These are phyloP conservation scores for Erebia palarica DNA, from an alignment of 2,888 invertebrate genomes.

Conservation along the genomic window DNA sequence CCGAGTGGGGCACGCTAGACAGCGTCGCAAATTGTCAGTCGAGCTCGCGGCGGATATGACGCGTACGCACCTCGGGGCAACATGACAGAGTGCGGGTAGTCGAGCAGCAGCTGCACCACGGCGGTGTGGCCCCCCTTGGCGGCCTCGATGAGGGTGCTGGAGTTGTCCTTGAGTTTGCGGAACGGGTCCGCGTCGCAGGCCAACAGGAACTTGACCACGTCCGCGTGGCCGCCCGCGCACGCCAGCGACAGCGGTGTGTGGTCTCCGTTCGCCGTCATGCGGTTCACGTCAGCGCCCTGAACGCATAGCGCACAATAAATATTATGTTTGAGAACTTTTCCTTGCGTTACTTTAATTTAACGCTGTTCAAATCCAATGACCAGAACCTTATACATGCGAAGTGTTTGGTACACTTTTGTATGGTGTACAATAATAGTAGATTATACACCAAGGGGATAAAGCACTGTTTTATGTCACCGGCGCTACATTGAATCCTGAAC, in stretches of 20 bases:
- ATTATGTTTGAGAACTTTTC: no score
- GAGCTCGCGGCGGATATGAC: neutral
- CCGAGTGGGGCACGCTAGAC: no score
- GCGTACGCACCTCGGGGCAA: slow-evolving; percentile 78
- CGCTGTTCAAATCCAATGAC: no score
- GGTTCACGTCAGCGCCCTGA: slow-evolving; percentile 76
- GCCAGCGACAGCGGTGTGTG: slow-evolving; percentile 98
- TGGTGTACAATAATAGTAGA: no score
- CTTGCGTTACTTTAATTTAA: no score
- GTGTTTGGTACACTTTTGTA: no score
- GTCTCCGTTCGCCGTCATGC: slow-evolving; percentile 95
- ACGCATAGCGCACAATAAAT: neutral
- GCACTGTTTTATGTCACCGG: no score
- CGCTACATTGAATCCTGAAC: no score
- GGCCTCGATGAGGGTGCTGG: slow-evolving; percentile 99
- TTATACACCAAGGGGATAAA: no score
- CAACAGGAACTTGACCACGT: slow-evolving; percentile 95
- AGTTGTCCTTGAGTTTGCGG: slow-evolving; percentile 98
- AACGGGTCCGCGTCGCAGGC: slow-evolving; percentile 96
- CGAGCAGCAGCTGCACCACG: slow-evolving; percentile 96
- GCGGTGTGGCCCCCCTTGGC: slow-evolving; percentile 98
- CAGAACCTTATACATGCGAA: no score
- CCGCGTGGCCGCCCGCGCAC: slow-evolving; percentile 97
- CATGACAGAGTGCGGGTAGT: slow-evolving; percentile 94
- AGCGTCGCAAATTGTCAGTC: neutral